Percentiles rank a stretch among this genome's conserved stretches.
Conservation (phyloP, 2,888 invertebrate genomes). For the Myopa testacea region DNA sequence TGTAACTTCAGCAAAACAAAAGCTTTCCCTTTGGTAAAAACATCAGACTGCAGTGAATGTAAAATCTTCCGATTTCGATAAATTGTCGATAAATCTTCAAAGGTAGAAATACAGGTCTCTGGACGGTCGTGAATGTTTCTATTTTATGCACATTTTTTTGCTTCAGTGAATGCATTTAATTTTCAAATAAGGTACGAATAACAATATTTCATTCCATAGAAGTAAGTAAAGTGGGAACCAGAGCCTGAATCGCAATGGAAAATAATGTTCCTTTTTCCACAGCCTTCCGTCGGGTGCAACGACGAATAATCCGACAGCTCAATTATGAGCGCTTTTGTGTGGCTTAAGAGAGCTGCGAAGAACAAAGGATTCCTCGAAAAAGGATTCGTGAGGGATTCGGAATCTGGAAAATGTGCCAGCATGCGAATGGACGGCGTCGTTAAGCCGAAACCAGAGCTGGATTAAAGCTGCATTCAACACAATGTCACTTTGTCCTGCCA, state of each 20-base stretch:
- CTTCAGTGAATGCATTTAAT: no score
- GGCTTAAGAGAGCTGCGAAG: background rate
- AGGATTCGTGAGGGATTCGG: conserved; percentile 26
- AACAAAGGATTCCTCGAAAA: conserved; percentile 22
- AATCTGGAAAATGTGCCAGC: conserved; percentile 2
- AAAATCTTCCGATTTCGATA: no score
- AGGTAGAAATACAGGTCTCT: no score
- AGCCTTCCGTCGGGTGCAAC: conserved; percentile 54
- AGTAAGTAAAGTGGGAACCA: background rate
- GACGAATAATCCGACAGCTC: conserved; percentile 65
- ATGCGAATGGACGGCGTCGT: background rate
- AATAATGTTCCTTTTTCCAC: background rate
- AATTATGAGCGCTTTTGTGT: conserved; percentile 59
- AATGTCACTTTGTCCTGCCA: background rate
- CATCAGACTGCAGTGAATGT: no score
- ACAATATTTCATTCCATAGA: background rate
- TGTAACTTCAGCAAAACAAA: no score
- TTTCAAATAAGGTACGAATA: no score
- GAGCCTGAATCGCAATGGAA: background rate
- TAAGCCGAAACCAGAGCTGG: conserved; percentile 7
- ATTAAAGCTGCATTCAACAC: conserved; percentile 16
- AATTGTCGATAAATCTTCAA: no score
- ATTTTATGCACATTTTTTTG: no score
- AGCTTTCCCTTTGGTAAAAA: no score
- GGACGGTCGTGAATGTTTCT: no score